These are phyloP conservation scores for Muscina levida DNA, from an alignment of 2,888 invertebrate species.

Conservation along the genomic window DNA sequence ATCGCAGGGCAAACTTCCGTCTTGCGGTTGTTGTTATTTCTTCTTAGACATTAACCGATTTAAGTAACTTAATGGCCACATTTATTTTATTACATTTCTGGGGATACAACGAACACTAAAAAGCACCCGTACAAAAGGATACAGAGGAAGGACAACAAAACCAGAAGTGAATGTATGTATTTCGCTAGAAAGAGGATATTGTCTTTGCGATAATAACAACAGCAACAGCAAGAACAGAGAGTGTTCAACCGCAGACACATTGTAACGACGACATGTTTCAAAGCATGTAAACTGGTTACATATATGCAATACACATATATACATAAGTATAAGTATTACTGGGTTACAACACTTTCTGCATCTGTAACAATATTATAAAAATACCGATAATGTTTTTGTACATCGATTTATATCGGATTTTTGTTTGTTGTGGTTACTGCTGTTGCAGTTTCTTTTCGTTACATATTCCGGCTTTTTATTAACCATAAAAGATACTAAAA, in stretches of 20 bases:
- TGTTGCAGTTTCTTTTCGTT: conserved; percentile 14
- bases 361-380: conserved; percentile 31
- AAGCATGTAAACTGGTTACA: too few species aligned
- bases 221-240: too few species aligned
- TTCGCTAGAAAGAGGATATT: not conserved
- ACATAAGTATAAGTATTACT: not conserved
- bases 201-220: conserved; percentile 32
- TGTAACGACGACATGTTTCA: not conserved
- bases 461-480: conserved; percentile 27
- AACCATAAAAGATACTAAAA: conserved; percentile 40
- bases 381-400: conserved; percentile 44
- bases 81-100: conserved; percentile 26
- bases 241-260: conserved; percentile 26
- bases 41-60: conserved; percentile 19
- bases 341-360: not conserved
- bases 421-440: conserved; percentile 4
- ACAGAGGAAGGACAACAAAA: not conserved
- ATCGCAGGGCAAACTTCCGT: not conserved
- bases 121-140: not conserved
- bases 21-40: not conserved
- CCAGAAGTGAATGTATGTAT: not conserved
- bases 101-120: not conserved
- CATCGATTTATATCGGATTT: conserved; percentile 39
- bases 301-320: conserved; percentile 10
- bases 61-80: conserved; percentile 34